phyloP scores from a whole-genome alignment of 2,797 vertebrate species.

The Tapera naevia region DNA sequence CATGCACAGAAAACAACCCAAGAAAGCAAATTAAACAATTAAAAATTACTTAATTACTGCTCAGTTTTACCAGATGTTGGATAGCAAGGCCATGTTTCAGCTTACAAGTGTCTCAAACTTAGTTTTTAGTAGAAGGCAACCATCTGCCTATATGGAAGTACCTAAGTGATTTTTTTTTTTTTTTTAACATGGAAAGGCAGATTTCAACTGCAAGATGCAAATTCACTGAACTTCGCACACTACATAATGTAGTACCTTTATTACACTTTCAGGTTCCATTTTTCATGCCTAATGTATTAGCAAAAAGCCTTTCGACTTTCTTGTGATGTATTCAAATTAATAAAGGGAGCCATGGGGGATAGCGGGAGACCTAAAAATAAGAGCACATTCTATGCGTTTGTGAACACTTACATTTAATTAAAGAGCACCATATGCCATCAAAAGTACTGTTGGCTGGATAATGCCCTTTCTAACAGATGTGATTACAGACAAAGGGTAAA shows the following conservation, averaged over 20 bases:
- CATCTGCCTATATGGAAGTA: neutral
- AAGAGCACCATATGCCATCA: slow-evolving; percentile 17
- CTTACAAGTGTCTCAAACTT: neutral
- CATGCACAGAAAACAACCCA: neutral
- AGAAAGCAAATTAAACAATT: neutral
- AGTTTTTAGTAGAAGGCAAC: neutral
- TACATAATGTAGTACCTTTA: neutral
- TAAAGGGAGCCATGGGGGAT: neutral
- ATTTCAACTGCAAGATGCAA: neutral
- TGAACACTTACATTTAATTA: slow-evolving; percentile 21
- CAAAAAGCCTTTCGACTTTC: neutral
- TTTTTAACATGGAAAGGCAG: neutral
- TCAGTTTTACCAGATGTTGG: neutral
- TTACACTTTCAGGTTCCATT: neutral
- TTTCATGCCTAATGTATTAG: neutral
- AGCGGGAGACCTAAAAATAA: neutral
- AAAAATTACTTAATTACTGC: neutral
- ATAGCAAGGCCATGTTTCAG: neutral
- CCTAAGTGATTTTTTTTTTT: neutral
- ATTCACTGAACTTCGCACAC: neutral
- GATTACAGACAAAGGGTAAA: slow-evolving; percentile 36
- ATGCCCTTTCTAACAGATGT: neutral
- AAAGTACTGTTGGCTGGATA: neutral
- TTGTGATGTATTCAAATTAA: neutral
- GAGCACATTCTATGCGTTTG: neutral